Conservation (phyloP, 2,888 invertebrate species). For the Cantharis flavilabris region DNA sequence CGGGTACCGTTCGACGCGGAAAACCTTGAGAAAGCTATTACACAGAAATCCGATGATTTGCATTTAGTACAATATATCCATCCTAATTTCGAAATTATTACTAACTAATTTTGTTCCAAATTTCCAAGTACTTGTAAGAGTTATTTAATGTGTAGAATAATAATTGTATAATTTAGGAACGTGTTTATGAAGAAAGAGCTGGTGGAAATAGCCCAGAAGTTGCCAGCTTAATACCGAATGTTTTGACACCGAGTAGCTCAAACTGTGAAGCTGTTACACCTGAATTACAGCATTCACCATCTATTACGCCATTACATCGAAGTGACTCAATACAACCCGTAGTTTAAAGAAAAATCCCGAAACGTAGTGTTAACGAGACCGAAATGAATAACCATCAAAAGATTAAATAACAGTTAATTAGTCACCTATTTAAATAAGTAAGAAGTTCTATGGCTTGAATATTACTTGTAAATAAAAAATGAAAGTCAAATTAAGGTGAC, state of each 20-base stretch:
- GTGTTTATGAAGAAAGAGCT: constrained; percentile 60
- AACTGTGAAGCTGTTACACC: constrained; percentile 60
- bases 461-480: constrained; percentile 37
- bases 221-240: constrained; percentile 69
- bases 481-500: constrained; percentile 52
- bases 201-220: constrained; percentile 68
- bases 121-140: neutral
- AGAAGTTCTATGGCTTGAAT: constrained; percentile 15
- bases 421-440: constrained; percentile 28
- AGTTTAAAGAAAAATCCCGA: constrained; percentile 40
- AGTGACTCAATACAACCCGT: constrained; percentile 64
- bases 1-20: too few relatives aligned
- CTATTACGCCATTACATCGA: constrained; percentile 61
- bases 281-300: constrained; percentile 59
- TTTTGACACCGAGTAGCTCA: constrained; percentile 61
- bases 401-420: constrained; percentile 24
- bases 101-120: neutral
- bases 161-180: constrained; percentile 57
- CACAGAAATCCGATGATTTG: too few relatives aligned
- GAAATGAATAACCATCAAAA: neutral
- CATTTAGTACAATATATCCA: too few relatives aligned
- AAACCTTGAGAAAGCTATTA: too few relatives aligned
- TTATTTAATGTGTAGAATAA: neutral
- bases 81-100: neutral
- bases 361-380: neutral